Base-by-base conservation (phyloP, 2,888 invertebrate species). In the Ryuthela nishihirai region DNA sequence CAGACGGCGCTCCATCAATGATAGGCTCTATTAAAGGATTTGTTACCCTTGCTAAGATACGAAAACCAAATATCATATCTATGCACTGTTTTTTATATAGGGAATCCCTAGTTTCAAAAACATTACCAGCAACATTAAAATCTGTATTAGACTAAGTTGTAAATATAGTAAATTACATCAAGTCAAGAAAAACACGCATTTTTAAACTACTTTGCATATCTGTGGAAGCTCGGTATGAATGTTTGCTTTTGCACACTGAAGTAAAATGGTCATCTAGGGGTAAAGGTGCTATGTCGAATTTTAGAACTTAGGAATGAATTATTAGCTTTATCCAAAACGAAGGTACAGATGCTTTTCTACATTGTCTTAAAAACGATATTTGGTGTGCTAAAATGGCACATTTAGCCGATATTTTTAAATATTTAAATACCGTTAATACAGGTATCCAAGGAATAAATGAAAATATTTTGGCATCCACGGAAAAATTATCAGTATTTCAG, bases 1-100 rank as follows among this genome's bases (percentile, higher is more conserved):
- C 48, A 40, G 48, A 48, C 20, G 21, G 39, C 40, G 39, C 29
- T 39, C 26, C 29, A n/a, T 24, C 48, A 17, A 39, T 48, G 48
- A 20, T 17, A 29, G 48, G 29, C 9, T 24, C n/a, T 26, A n/a
- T 39, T 26, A 48, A 48, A 39, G 48, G 29, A 20, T 48, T 48
- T 48, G 29, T 48, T 23, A 24, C 48, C 18, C 26, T 21, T 32
- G 48, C 40, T 15, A 48, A 20, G 21, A 21, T 39, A 48, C 21
- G 12, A 10, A 36, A 47, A 9, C 18, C 24, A 15, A 34, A 47
- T 38, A 39, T 38, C 20, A 17, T 47, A 25, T 6, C 10, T 15
- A 48, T 29, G 21, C 29, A 39, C 32, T 48, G 20, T 40, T 48
- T 48, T 48, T 23, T 48, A 3, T 40, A 48, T 18, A 25, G 20